Evolutionary conservation across 1,140 invertebrate genomes (phyloP).

Genomic region (Lepidurus packardi): DNA sequence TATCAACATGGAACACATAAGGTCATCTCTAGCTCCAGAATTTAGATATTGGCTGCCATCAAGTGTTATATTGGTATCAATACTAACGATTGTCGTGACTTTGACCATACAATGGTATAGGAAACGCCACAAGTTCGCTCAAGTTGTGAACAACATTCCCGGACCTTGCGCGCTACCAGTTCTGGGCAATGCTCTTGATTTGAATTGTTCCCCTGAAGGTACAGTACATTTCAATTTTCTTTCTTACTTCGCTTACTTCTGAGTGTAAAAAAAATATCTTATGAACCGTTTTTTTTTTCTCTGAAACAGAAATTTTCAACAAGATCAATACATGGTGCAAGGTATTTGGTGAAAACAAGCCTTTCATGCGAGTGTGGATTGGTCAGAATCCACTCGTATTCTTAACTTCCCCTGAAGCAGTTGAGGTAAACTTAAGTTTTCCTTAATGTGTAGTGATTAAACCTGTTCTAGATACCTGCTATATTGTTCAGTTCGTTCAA

Average conservation of each 20-base stretch:
- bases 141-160: constrained; percentile 42
- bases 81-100: not conserved
- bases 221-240: no score
- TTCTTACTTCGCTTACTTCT: no score
- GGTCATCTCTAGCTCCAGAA: not conserved
- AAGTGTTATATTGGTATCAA: not conserved
- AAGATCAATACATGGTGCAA: not conserved
- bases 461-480: no score
- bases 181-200: constrained; percentile 50
- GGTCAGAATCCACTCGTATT: constrained; percentile 25
- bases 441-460: no score
- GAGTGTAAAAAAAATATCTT: no score
- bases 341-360: not conserved
- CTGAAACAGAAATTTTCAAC: constrained; percentile 4
- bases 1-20: no score
- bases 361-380: constrained; percentile 31
- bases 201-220: constrained; percentile 37
- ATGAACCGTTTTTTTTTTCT: no score
- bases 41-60: not conserved
- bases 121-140: constrained; percentile 18
- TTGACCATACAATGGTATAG: not conserved
- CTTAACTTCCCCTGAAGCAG: constrained; percentile 23
- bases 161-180: constrained; percentile 53
- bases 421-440: constrained; percentile 11
- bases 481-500: no score